phyloP scores from a whole-genome alignment of 2,113 vertebrate species.

The Phalacrocorax brasilianus region DNA sequence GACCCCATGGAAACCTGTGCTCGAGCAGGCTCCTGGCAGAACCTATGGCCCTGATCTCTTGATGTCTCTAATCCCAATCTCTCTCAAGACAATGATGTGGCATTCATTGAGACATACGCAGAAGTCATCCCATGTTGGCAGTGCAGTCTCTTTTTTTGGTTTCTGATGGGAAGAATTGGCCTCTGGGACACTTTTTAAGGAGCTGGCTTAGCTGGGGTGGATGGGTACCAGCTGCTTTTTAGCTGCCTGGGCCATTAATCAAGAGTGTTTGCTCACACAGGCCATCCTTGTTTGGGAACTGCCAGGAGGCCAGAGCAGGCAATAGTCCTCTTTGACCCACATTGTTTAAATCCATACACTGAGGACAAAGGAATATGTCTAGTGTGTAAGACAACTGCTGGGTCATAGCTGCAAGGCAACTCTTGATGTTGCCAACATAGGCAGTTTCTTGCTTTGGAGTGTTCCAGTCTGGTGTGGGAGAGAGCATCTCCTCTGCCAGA shows the following conservation, averaged over 20 bases:
- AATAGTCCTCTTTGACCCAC: background rate
- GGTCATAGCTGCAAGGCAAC: background rate
- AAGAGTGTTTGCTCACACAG: background rate
- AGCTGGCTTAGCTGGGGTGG: background rate
- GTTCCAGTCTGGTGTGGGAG: background rate
- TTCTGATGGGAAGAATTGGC: background rate
- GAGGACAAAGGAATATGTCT: background rate
- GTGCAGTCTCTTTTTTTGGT: background rate
- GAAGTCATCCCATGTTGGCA: background rate
- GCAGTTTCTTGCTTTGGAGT: background rate
- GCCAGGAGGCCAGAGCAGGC: background rate
- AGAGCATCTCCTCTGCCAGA: background rate
- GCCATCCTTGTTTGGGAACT: background rate
- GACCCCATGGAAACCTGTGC: too few species aligned
- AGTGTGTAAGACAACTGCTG: background rate
- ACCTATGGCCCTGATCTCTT: background rate
- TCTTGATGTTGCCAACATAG: background rate
- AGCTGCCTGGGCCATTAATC: background rate
- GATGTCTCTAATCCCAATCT: background rate
- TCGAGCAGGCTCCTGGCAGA: too few species aligned
- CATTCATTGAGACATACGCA: background rate
- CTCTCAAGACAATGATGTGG: background rate
- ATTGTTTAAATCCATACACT: background rate
- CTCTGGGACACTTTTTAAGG: background rate
- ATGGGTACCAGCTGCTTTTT: background rate